Conservation (phyloP, 1,140 invertebrate genomes). For the Monomorium pharaonis region DNA sequence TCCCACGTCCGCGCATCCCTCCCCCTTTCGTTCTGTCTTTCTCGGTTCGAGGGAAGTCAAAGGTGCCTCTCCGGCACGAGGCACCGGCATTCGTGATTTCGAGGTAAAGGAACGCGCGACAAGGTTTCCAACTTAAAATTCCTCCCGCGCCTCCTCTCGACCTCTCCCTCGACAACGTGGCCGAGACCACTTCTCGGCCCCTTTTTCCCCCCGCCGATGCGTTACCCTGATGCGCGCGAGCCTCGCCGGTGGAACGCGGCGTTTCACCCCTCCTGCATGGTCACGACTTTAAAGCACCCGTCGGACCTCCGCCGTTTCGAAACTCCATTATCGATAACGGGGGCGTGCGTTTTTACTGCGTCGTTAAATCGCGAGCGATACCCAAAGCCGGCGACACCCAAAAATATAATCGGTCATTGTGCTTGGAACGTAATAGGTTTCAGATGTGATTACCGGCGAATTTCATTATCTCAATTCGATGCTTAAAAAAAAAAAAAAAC, state of each 20-base stretch:
- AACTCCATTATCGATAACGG: slow-evolving; percentile 50
- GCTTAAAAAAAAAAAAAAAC: not conserved
- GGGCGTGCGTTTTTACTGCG: slow-evolving; percentile 27
- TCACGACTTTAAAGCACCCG: slow-evolving; percentile 32
- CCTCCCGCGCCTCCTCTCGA: slow-evolving; percentile 64
- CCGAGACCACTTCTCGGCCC: slow-evolving; percentile 12
- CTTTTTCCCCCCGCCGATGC: slow-evolving; percentile 36
- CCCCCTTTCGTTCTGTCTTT: not conserved
- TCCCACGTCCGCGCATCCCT: not conserved
- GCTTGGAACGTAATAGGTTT: not conserved
- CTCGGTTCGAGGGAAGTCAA: slow-evolving; percentile 59
- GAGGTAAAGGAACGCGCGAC: slow-evolving; percentile 78
- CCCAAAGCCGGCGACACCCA: not conserved
- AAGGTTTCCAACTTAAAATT: slow-evolving; percentile 83
- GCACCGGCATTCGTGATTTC: slow-evolving; percentile 74
- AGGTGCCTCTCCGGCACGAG: slow-evolving; percentile 62
- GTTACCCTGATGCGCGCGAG: slow-evolving; percentile 54
- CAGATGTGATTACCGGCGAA: not conserved
- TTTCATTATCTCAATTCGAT: slow-evolving; percentile 15
- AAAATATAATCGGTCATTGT: slow-evolving; percentile 44
- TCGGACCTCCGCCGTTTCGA: slow-evolving; percentile 42
- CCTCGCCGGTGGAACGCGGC: slow-evolving; percentile 7
- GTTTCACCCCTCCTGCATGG: slow-evolving; percentile 51
- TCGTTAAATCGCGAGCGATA: slow-evolving; percentile 48
- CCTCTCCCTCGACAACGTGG: slow-evolving; percentile 2